These are phyloP conservation scores for Hassar affinis DNA, from an alignment of 2,113 vertebrate species.

Conservation along the genomic window DNA sequence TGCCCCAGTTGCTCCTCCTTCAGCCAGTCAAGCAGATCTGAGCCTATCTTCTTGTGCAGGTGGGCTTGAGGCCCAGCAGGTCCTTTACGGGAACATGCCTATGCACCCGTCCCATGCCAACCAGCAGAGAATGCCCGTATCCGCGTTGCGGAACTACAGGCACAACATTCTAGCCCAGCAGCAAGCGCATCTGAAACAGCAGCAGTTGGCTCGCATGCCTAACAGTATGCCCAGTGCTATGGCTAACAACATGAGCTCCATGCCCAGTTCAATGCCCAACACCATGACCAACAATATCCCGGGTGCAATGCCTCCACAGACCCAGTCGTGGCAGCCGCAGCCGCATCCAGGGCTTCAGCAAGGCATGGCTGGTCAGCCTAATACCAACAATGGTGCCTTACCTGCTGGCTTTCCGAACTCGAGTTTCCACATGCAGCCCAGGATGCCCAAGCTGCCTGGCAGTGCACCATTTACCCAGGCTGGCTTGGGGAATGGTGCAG, in stretches of 20 bases:
- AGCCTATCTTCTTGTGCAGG: conserved; percentile 78
- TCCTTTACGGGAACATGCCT: conserved; percentile 78
- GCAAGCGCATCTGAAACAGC: conserved; percentile 80
- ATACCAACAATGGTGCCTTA: conserved; percentile 68
- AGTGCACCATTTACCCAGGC: conserved; percentile 71
- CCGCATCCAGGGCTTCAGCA: conserved; percentile 77
- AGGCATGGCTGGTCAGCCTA: conserved; percentile 75
- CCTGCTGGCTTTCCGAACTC: conserved; percentile 73
- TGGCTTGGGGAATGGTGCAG: conserved; percentile 61
- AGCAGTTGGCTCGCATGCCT: conserved; percentile 76
- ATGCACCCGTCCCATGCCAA: conserved; percentile 73
- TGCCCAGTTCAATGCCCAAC: conserved; percentile 39
- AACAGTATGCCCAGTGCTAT: conserved; percentile 63
- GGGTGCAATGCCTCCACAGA: conserved; percentile 75
- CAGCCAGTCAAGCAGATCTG: conserved; percentile 79
- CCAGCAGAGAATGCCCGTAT: conserved; percentile 74
- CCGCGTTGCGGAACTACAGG: conserved; percentile 76
- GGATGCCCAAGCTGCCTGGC: conserved; percentile 82
- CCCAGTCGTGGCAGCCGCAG: conserved; percentile 78
- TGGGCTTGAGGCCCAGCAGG: conserved; percentile 80
- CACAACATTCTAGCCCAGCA: conserved; percentile 80
- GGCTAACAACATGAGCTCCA: conserved; percentile 54
- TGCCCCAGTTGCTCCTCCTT: conserved; percentile 66
- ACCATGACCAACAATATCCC: conserved; percentile 58
- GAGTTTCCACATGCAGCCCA: conserved; percentile 85